Conservation (phyloP, 1,140 invertebrate genomes). For the Ostrea edulis region DNA sequence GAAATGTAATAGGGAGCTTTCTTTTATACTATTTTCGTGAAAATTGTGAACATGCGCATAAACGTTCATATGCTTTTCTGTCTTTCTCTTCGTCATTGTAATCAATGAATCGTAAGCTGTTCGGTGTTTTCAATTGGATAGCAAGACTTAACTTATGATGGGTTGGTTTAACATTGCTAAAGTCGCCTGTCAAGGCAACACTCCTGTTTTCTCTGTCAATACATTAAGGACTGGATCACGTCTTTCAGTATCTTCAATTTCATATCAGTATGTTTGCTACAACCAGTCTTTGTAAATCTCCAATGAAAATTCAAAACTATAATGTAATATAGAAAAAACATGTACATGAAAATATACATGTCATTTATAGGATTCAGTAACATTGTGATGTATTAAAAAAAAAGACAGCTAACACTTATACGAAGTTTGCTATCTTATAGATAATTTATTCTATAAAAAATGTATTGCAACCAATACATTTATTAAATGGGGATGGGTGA, state of each 20-base stretch:
- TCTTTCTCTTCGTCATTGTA: neutral
- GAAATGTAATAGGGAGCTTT: neutral
- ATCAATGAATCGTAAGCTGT: neutral
- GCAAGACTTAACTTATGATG: neutral
- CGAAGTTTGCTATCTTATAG: no score
- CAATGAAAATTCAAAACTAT: no score
- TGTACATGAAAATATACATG: no score
- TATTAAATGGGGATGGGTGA: no score
- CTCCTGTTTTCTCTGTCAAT: neutral
- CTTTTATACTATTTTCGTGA: neutral
- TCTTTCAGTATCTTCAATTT: neutral
- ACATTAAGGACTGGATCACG: neutral
- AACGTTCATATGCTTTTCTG: neutral
- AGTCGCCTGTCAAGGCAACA: neutral
- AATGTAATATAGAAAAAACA: no score
- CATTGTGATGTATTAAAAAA: no score
- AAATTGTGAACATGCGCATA: neutral
- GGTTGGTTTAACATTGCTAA: neutral
- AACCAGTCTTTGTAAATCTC: no score
- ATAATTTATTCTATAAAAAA: no score
- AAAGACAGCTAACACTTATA: no score
- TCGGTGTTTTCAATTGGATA: neutral
- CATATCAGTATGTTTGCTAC: neutral
- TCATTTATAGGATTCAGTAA: no score
- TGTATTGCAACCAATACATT: no score